These are phyloP conservation scores for Ciconia stormi DNA, from an alignment of 2,113 vertebrate genomes.

Conservation along the genomic window DNA sequence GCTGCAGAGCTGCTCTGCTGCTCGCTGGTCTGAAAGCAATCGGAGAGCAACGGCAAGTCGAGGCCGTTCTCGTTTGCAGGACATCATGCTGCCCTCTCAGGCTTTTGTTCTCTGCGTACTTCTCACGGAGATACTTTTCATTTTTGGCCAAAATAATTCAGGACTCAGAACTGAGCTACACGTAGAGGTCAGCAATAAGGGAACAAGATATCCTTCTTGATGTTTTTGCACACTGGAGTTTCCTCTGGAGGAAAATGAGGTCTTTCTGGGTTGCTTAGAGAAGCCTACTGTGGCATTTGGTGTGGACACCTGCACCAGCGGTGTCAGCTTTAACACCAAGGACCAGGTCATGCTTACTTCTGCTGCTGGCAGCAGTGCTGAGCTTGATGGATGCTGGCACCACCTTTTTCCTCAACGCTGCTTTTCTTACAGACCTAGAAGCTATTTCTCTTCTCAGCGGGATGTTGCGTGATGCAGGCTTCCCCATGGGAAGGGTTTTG, in stretches of 20 bases:
- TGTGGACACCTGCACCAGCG: neutral
- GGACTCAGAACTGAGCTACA: neutral
- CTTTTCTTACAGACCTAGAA: neutral
- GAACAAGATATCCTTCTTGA: neutral
- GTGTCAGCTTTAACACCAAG: neutral
- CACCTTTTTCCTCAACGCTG: neutral
- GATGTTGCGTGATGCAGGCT: neutral
- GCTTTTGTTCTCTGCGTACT: neutral
- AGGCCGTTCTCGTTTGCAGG: neutral
- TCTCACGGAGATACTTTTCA: neutral
- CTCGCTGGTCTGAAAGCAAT: accelerated
- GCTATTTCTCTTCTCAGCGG: neutral
- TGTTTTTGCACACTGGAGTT: neutral
- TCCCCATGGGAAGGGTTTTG: accelerated
- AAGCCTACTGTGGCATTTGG: neutral
- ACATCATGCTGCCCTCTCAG: accelerated
- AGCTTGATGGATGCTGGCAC: neutral
- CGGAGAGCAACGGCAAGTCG: accelerated
- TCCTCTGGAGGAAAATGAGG: neutral
- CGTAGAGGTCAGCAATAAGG: accelerated
- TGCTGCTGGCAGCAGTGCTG: neutral
- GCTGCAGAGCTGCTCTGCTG: neutral
- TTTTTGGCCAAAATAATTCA: neutral
- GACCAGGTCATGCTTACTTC: neutral
- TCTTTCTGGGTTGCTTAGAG: neutral